Base-by-base conservation (phyloP, 1,140 invertebrate genomes). In the Ceratosolen fusciceps region DNA sequence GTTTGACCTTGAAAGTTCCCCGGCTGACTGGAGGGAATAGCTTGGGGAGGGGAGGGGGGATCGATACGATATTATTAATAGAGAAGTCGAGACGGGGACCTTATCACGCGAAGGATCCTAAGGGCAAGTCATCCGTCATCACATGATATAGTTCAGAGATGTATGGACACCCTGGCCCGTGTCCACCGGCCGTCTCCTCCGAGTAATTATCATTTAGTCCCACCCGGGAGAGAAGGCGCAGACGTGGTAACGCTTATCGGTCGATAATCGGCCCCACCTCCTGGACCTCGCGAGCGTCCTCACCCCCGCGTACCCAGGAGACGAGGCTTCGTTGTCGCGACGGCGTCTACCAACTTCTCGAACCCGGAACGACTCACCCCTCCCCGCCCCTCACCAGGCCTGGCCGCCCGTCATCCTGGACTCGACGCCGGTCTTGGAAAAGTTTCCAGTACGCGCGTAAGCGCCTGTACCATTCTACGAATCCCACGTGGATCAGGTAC, bases 61-160 rank as follows among this genome's bases (percentile, higher is more conserved):
- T 62, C 29, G 77, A 39, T 39, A 26, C 80, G 80, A 74, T 14
- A 78, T 81, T 81, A 70, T 78, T 65, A 67, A 71, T 77, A 73
- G 71, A 19, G 62, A 29, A 52, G 72, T 31, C 26, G 12, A 29
- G 14, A 43, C 65, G 37, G 26, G 54, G 49, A 73, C 29, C 1
- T 24, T 58, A 14, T 24, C n/a, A 29, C 24, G 24, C 3, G 21
- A 29, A 29, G 26, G 14, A 14, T n/a, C 26, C 16, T 24, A 58
- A 58, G 26, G 12, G 24, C 56, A 29, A 58, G 24, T 58, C 24
- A 58, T 58, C 56, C 21, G 26, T 58, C n/a, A n/a, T n/a, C 56
- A 58, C 56, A 29, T 10, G 26, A 58, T 29, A 29, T n/a, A n/a
- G n/a, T 58, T 58, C 12, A 29, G 56, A 29, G 8, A 58, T n/a